Evolutionary conservation across 2,888 invertebrate genomes (phyloP).

Genomic region (Caenorhabditis wallacei): DNA sequence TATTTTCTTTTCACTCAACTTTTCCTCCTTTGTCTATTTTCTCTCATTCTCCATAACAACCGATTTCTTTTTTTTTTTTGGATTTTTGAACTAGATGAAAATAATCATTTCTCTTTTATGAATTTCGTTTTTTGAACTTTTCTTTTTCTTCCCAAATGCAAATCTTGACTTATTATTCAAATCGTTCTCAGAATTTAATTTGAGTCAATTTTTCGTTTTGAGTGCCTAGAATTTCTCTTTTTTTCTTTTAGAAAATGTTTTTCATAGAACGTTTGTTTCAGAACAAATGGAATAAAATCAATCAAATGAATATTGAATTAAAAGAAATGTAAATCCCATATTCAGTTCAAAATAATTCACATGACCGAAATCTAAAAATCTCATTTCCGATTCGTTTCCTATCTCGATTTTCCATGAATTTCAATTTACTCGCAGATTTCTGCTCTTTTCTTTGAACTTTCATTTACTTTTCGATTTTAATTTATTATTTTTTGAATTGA

Average conservation of each 20-base stretch:
- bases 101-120: not conserved
- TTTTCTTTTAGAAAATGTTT: too few relatives aligned
- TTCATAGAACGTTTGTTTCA: too few relatives aligned
- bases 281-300: too few relatives aligned
- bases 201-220: too few relatives aligned
- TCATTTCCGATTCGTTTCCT: conserved; percentile 28
- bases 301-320: too few relatives aligned
- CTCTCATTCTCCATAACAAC: conserved; percentile 30
- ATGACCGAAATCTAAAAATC: conserved; percentile 21
- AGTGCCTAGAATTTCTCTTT: too few relatives aligned
- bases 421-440: conserved; percentile 34
- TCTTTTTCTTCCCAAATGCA: not conserved
- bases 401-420: conserved; percentile 39
- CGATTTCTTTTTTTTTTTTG: not conserved
- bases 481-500: not conserved
- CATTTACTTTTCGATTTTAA: not conserved
- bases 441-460: conserved; percentile 20
- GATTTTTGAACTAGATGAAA: not conserved
- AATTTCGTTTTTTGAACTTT: not conserved
- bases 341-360: too few relatives aligned
- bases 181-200: too few relatives aligned
- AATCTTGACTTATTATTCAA: too few relatives aligned
- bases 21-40: not conserved
- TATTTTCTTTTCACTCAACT: conserved; percentile 1
- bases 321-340: too few relatives aligned